A percentile compares a stretch with the other conserved stretches of the same genome.
Conservation (phyloP, 2,113 vertebrate species). For the Gavialis gangeticus region DNA sequence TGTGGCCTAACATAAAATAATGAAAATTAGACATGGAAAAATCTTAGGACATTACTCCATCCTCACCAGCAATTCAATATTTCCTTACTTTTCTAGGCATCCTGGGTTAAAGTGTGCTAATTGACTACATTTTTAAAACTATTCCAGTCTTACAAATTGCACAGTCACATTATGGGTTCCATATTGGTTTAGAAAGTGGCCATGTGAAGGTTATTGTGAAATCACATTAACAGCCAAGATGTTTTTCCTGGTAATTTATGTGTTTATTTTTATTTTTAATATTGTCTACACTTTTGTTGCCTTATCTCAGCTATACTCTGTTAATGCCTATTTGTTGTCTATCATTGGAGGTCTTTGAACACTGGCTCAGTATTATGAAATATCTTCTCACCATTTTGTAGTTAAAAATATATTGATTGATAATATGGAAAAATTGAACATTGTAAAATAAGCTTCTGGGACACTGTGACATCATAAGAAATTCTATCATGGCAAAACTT, state of each 20-base stretch:
- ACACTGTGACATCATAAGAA: not conserved
- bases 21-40: not conserved
- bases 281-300: not conserved
- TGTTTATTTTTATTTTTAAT: not conserved
- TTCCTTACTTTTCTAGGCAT: not conserved
- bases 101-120: not conserved
- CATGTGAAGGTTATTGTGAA: not conserved
- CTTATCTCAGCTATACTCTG: not conserved
- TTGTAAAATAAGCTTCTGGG: not conserved
- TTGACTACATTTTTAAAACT: not conserved
- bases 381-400: not conserved
- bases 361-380: accelerated
- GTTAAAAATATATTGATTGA: not conserved
- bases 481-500: not conserved
- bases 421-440: not conserved
- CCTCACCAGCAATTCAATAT: not conserved
- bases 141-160: not conserved
- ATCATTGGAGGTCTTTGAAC: not conserved
- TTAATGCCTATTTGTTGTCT: not conserved
- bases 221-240: not conserved
- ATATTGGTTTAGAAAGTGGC: not conserved
- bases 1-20: not conserved
- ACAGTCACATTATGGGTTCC: not conserved
- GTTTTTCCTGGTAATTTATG: not conserved
- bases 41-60: not conserved